Base-by-base conservation (phyloP, 2,888 invertebrate species). In the Bugulina stolonifera region DNA sequence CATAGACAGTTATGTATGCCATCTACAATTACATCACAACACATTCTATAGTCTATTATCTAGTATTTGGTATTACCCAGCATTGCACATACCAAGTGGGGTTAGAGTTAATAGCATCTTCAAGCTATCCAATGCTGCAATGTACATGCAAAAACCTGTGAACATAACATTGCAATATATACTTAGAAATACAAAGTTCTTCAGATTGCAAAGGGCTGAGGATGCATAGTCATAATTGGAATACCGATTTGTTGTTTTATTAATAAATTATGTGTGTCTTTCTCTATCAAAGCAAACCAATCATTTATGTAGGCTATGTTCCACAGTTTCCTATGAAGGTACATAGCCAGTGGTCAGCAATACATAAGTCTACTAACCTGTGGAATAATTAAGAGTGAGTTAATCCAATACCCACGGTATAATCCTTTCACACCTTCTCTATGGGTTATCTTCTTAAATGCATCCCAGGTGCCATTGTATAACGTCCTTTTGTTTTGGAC, bases 371-470 rank as follows among this genome's bases (percentile, higher is more conserved):
- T n/a, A n/a, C 57, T 25, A 14, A 64, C 64, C 64, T 81, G 80
- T 10, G 83, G 80, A 23, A 83, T 76, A 32, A 85, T 79, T 87
- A 93, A 93, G 80, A 93, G 89, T 73, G 94, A 93, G 72, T 93
- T 94, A 73, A 97, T 88, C 94, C 94, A 95, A 83, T 96, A 97
- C 0, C 97, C 97, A 78, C 93, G 88, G 81, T 98, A 98, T 0
- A 98, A 86, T 0, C 95, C 96, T 2, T 90, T 86, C 18, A 91
- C 80, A 0, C 97, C 97, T 86, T 97, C 96, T 29, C 89, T 86
- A 72, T 87, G 87, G 79, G 92, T 90, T 78, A 97, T 97, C 86
- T 94, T 94, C 43, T 88, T 86, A 78, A 92, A 92, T 1, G 96
- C 95, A 84, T 97, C 95, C 75, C 91, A 87, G 81, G 95, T 92